phyloP scores from a whole-genome alignment of 2,797 vertebrate species.

The Tarsius wallacei region DNA sequence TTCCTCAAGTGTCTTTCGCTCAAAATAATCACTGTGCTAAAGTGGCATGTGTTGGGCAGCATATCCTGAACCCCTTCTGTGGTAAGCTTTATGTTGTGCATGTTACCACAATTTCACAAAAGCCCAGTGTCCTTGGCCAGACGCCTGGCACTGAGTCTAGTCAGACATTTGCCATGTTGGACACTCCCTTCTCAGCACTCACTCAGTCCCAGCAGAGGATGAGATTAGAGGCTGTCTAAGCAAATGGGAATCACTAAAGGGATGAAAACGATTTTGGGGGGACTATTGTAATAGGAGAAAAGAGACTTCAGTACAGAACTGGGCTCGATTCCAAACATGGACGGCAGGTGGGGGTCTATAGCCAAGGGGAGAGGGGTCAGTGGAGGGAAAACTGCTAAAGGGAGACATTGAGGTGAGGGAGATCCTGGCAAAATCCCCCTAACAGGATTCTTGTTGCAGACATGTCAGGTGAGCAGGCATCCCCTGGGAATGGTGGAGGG shows the following conservation, averaged over 20 bases:
- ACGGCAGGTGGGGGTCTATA: not conserved
- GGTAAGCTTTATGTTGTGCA: not conserved
- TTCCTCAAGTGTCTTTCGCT: not conserved
- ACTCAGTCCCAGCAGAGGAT: no score
- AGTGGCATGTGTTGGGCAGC: not conserved
- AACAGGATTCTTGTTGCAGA: not conserved
- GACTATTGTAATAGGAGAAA: not conserved
- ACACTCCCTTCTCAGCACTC: not conserved
- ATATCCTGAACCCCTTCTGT: not conserved
- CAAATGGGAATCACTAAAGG: not conserved
- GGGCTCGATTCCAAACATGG: not conserved
- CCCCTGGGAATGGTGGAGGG: not conserved
- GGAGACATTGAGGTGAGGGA: not conserved
- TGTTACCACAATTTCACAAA: not conserved
- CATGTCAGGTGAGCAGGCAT: not conserved
- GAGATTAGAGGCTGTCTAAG: not conserved
- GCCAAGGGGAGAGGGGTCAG: not conserved
- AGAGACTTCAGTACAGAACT: not conserved
- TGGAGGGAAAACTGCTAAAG: not conserved
- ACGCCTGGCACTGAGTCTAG: not conserved
- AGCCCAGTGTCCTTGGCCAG: not conserved
- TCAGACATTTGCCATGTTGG: accelerated
- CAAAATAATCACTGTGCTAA: not conserved
- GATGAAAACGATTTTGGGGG: not conserved
- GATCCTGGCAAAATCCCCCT: not conserved